Evolutionary conservation across 2,113 vertebrate genomes (phyloP).

Genomic region (Neodon shergylaensis): DNA sequence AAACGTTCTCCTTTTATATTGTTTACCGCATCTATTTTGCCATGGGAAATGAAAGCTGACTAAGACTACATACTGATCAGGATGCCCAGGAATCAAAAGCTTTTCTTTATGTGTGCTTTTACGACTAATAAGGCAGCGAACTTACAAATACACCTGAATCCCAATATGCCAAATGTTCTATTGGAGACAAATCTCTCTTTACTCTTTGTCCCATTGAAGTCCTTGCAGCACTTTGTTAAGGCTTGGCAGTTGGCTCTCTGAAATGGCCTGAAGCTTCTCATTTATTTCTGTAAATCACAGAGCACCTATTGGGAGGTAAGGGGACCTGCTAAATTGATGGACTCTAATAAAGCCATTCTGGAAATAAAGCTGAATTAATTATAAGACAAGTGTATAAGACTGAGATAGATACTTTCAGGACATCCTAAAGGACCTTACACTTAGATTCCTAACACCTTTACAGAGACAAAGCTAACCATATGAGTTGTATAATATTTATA

Average conservation of each 20-base stretch:
- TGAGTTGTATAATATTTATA: background rate
- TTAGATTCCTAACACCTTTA: constrained; percentile 6
- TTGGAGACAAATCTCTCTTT: background rate
- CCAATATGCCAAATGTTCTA: background rate
- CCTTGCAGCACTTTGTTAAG: background rate
- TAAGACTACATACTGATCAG: background rate
- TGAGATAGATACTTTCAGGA: constrained; percentile 38
- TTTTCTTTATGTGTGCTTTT: background rate
- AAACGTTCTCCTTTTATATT: background rate
- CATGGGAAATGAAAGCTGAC: background rate
- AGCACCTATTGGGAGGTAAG: constrained; percentile 40
- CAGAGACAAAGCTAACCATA: constrained; percentile 14
- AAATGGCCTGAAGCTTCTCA: constrained; percentile 39
- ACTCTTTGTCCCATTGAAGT: background rate
- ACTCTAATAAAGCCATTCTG: constrained; percentile 39
- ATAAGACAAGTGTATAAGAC: constrained; percentile 48
- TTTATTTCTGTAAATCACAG: constrained; percentile 60
- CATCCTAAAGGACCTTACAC: constrained; percentile 11
- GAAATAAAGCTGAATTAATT: constrained; percentile 72
- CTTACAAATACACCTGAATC: background rate
- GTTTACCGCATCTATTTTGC: background rate
- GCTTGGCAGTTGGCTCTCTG: background rate
- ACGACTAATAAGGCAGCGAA: background rate
- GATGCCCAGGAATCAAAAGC: background rate
- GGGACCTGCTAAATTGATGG: constrained; percentile 57